A percentile compares a stretch with the other conserved stretches of the same genome.
phyloP scores from a whole-genome alignment of 1,140 invertebrate genomes.

The Lethocerus indicus region DNA sequence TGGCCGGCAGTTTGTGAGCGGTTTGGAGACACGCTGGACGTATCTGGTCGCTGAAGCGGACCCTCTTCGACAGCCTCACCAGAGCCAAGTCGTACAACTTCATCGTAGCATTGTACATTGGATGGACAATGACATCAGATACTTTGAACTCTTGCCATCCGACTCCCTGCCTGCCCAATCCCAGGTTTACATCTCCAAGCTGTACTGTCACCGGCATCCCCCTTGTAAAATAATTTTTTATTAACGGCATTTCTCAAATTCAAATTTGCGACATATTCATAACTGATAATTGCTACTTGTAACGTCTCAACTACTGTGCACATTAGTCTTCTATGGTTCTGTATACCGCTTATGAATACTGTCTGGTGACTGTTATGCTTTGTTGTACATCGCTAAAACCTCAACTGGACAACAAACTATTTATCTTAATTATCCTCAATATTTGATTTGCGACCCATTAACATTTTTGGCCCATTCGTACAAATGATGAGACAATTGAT shows the following conservation, averaged over 20 bases:
- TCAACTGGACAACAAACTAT: too few relatives aligned
- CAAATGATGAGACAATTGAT: too few relatives aligned
- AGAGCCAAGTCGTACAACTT: constrained; percentile 6
- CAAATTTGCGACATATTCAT: neutral
- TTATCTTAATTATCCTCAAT: too few relatives aligned
- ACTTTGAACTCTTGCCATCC: constrained; percentile 2
- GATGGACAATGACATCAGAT: constrained; percentile 3
- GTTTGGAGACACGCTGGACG: constrained; percentile 7
- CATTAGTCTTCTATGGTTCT: too few relatives aligned
- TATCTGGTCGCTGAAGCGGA: neutral
- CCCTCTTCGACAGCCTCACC: neutral
- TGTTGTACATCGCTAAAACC: too few relatives aligned
- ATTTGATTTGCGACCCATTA: too few relatives aligned
- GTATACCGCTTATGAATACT: too few relatives aligned
- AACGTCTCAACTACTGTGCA: too few relatives aligned
- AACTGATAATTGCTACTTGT: too few relatives aligned
- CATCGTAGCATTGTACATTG: constrained; percentile 5
- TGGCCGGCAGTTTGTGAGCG: neutral
- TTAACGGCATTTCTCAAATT: neutral
- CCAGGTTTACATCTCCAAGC: constrained; percentile 19
- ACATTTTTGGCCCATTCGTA: too few relatives aligned
- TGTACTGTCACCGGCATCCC: constrained; percentile 10
- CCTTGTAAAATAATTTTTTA: constrained; percentile 3
- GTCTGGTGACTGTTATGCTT: too few relatives aligned
- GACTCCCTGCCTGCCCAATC: too few relatives aligned